Conservation (phyloP, 1,140 invertebrate genomes). For the Laupala kohalensis region DNA sequence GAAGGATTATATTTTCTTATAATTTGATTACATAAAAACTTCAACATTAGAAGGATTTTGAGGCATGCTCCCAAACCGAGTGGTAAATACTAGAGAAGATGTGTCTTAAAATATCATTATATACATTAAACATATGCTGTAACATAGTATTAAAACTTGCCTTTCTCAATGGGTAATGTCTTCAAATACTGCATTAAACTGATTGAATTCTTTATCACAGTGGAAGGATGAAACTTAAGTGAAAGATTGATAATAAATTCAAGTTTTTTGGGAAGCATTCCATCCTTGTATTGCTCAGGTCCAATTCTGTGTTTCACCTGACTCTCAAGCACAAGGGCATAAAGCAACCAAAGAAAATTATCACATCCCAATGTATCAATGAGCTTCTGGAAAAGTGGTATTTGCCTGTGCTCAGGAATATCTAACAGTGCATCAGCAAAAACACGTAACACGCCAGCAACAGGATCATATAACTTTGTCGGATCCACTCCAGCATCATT, state of each 20-base stretch:
- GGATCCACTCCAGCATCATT: neutral
- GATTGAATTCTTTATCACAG: conserved; percentile 48
- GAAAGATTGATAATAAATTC: conserved; percentile 55
- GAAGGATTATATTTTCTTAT: neutral
- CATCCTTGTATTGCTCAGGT: neutral
- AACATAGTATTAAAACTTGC: conserved; percentile 22
- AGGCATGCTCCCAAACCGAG: no score
- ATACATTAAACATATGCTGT: no score
- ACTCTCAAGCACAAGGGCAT: conserved; percentile 53
- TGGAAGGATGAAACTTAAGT: conserved; percentile 45
- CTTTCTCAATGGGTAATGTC: conserved; percentile 47
- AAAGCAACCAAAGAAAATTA: conserved; percentile 62
- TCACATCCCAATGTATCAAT: conserved; percentile 53
- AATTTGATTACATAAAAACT: no score
- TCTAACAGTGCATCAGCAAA: conserved; percentile 80
- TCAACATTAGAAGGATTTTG: no score
- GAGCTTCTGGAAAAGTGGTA: conserved; percentile 67
- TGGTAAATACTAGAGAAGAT: no score
- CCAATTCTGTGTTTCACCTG: conserved; percentile 31
- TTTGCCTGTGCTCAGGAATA: conserved; percentile 75
- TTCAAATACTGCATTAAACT: conserved; percentile 50
- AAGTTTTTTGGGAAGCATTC: conserved; percentile 32
- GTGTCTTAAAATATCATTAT: no score
- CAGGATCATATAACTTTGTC: conserved; percentile 9
- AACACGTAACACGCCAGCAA: conserved; percentile 62